Conservation (phyloP, 2,797 vertebrate genomes). For the Cynopterus sphinx region DNA sequence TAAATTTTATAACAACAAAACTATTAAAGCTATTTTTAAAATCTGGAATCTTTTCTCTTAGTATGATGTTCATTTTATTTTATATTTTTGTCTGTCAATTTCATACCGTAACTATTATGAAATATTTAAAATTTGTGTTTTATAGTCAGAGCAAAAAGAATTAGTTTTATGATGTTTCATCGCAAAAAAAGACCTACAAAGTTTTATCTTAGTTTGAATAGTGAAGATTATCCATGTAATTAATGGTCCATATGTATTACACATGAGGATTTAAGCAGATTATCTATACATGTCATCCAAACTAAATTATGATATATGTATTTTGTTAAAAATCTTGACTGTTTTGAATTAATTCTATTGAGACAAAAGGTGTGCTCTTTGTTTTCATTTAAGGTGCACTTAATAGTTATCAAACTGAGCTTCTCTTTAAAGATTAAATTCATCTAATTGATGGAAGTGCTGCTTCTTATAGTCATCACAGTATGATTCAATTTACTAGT, state of each 20-base stretch:
- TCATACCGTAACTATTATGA: not conserved
- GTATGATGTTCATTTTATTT: not conserved
- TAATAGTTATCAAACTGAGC: constrained; percentile 59
- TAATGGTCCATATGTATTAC: not conserved
- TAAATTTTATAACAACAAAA: not conserved
- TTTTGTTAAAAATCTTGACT: constrained; percentile 1
- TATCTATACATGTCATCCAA: not conserved
- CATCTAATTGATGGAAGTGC: constrained; percentile 63
- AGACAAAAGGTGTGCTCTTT: not conserved
- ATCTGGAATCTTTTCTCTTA: not conserved
- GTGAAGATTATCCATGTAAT: not conserved
- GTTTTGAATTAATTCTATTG: constrained; percentile 30
- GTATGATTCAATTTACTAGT: constrained; percentile 57
- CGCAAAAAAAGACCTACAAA: not conserved
- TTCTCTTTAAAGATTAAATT: constrained; percentile 74
- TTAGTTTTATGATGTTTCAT: not conserved
- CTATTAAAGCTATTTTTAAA: not conserved
- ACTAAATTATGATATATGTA: constrained; percentile 5
- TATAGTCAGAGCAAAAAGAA: not conserved
- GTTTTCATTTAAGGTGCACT: constrained; percentile 59
- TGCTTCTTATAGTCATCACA: constrained; percentile 50
- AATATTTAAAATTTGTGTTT: not conserved
- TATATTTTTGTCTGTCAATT: not conserved
- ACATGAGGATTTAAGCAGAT: not conserved
- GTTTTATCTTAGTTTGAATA: constrained; percentile 4